These are phyloP conservation scores for Papilio polyxenes DNA, from an alignment of 1,140 invertebrate genomes.

Conservation along the genomic window DNA sequence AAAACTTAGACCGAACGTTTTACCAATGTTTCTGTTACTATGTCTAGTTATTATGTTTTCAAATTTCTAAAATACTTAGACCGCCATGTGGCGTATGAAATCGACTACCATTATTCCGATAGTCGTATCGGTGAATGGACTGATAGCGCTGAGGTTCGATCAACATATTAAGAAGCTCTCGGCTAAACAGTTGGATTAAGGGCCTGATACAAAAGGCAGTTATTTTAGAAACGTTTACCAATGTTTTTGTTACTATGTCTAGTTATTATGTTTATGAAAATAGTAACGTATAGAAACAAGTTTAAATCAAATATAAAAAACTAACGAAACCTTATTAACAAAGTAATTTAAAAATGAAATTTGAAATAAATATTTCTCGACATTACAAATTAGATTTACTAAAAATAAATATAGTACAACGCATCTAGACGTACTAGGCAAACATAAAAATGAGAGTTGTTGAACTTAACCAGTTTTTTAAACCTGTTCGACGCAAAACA, in stretches of 20 bases:
- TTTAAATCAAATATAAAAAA: too few relatives aligned
- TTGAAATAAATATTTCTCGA: too few relatives aligned
- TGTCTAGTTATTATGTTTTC: background rate
- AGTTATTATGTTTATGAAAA: background rate
- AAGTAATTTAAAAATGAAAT: too few relatives aligned
- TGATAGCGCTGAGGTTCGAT: too few relatives aligned
- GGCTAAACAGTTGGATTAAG: too few relatives aligned
- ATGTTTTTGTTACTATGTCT: background rate
- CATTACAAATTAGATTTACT: background rate
- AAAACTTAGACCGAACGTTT: background rate
- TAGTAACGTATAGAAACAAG: too few relatives aligned
- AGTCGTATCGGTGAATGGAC: too few relatives aligned
- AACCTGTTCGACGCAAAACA: background rate
- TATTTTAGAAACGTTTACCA: background rate
- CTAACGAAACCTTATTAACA: too few relatives aligned
- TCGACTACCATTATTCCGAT: too few relatives aligned
- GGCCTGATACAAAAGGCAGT: too few relatives aligned
- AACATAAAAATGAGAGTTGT: background rate
- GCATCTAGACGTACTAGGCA: background rate
- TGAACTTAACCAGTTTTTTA: slow-evolving; percentile 21
- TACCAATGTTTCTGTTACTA: background rate
- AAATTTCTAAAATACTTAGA: background rate
- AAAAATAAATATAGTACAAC: background rate
- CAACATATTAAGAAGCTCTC: too few relatives aligned
- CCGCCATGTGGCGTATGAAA: too few relatives aligned